These are phyloP conservation scores for Idaea aversata DNA, from an alignment of 2,888 invertebrate genomes.

Conservation along the genomic window DNA sequence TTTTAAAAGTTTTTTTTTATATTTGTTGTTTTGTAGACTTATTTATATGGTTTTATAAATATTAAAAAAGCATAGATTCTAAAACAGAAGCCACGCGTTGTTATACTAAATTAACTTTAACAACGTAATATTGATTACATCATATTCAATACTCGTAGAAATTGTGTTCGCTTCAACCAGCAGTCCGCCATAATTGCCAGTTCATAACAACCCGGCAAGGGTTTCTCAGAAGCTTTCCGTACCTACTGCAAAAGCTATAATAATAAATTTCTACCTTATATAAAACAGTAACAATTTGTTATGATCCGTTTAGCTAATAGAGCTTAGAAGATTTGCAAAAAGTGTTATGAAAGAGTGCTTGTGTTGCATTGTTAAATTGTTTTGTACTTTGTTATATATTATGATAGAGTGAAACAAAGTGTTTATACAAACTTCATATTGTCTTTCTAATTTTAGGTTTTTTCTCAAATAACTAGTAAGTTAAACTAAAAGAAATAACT, in stretches of 20 bases:
- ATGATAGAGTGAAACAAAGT: neutral
- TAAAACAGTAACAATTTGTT: neutral
- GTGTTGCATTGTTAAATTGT: neutral
- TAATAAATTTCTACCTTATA: neutral
- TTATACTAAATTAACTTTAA: too few species aligned
- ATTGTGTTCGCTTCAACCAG: neutral
- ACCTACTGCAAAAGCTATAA: constrained; percentile 7
- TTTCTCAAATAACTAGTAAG: too few species aligned
- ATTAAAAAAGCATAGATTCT: too few species aligned
- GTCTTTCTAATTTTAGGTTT: neutral
- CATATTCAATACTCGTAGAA: neutral
- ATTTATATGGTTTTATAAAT: too few species aligned
- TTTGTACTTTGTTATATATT: neutral
- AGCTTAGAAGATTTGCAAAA: neutral
- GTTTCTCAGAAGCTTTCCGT: constrained; percentile 6
- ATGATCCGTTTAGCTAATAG: neutral
- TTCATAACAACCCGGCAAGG: neutral
- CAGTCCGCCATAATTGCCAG: neutral
- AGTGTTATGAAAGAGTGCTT: neutral
- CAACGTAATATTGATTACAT: neutral
- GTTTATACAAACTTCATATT: neutral
- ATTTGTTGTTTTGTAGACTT: too few species aligned
- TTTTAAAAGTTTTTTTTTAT: neutral
- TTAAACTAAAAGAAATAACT: too few species aligned
- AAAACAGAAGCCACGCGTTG: too few species aligned